Conservation (phyloP, 1,140 invertebrate genomes). For the Pseudobourletiella spinata region DNA sequence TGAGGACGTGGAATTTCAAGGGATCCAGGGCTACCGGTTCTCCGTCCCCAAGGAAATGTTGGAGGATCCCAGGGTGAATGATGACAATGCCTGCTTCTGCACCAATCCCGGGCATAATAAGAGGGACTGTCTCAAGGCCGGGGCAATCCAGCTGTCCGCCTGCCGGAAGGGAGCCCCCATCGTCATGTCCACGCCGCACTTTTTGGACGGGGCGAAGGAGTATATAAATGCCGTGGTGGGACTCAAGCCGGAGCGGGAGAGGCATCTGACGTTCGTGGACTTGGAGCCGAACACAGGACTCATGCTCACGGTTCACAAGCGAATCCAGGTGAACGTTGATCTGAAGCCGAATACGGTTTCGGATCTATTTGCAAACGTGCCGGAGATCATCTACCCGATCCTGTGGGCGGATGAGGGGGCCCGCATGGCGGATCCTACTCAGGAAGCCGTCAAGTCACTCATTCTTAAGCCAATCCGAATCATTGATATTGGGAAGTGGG, state of each 20-base stretch:
- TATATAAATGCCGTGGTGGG: slow-evolving; percentile 54
- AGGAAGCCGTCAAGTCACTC: background rate
- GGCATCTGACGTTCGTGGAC: slow-evolving; percentile 63
- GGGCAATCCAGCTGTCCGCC: slow-evolving; percentile 56
- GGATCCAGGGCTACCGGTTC: slow-evolving; percentile 59
- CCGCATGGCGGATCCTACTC: background rate
- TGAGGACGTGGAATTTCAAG: slow-evolving; percentile 51
- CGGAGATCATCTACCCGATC: slow-evolving; percentile 46
- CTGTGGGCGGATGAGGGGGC: slow-evolving; percentile 50
- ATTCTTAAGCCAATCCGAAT: slow-evolving; percentile 4
- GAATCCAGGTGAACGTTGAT: slow-evolving; percentile 49
- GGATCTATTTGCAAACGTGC: slow-evolving; percentile 42
- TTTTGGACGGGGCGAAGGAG: slow-evolving; percentile 44
- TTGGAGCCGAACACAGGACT: slow-evolving; percentile 58
- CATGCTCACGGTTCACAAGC: slow-evolving; percentile 44
- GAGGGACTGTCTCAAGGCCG: slow-evolving; percentile 57
- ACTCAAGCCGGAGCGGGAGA: slow-evolving; percentile 51
- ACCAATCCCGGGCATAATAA: slow-evolving; percentile 46
- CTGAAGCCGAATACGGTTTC: slow-evolving; percentile 40
- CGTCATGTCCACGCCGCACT: slow-evolving; percentile 68
- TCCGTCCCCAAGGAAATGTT: slow-evolving; percentile 45
- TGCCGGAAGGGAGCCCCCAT: slow-evolving; percentile 55
- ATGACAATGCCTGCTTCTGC: slow-evolving; percentile 66
- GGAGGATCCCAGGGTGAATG: slow-evolving; percentile 57
- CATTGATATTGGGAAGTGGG: slow-evolving; percentile 7